These are phyloP conservation scores for Ptilodon capucinus DNA, from an alignment of 2,888 invertebrate genomes.

Conservation along the genomic window DNA sequence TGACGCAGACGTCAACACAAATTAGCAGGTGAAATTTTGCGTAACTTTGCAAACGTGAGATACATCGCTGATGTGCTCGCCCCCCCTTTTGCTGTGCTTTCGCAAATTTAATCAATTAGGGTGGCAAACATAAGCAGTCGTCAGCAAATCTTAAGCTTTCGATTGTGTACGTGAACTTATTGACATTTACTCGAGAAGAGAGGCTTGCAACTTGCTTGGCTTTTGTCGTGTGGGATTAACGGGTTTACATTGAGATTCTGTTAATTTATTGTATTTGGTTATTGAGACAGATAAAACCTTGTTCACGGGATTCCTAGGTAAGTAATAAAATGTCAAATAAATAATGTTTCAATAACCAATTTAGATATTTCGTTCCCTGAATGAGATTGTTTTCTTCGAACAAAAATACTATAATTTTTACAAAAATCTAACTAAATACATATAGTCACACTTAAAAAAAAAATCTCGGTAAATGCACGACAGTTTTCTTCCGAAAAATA, in stretches of 20 bases:
- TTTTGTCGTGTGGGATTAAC: background rate
- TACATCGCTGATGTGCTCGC: constrained; percentile 2
- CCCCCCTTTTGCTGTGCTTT: background rate
- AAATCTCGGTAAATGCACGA: no score
- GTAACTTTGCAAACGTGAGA: constrained; percentile 4
- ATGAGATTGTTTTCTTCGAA: no score
- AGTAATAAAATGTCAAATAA: no score
- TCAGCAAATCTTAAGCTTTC: background rate
- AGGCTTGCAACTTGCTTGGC: background rate
- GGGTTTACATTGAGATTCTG: background rate
- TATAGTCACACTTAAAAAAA: no score
- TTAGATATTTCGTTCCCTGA: no score
- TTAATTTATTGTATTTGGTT: no score
- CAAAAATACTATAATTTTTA: no score
- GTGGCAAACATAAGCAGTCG: background rate
- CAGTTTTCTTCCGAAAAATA: no score
- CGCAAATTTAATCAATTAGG: constrained; percentile 13
- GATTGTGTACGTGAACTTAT: background rate
- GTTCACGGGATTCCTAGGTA: no score
- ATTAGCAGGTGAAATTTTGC: constrained; percentile 4
- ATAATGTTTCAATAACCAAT: no score
- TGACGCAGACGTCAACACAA: constrained; percentile 4
- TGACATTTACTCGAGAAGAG: background rate
- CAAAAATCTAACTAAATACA: no score
- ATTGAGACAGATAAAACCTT: no score